Conservation (phyloP, 2,113 vertebrate species). For the Amblyornis subalaris region DNA sequence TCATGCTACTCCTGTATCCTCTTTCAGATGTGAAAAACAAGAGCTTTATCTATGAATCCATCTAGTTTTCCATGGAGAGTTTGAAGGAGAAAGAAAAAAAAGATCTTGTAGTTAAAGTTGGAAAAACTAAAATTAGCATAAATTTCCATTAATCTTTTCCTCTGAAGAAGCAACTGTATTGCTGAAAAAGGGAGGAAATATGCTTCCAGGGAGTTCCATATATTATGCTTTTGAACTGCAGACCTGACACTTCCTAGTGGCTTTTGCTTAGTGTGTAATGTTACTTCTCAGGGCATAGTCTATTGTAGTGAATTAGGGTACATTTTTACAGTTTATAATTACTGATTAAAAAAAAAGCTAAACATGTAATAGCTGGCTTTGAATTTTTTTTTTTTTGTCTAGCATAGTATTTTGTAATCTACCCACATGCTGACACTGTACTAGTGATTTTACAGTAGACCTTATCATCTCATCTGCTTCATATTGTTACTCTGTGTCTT, state of each 20-base stretch:
- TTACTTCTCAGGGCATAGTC: slow-evolving; percentile 73
- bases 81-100: not conserved
- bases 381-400: not conserved
- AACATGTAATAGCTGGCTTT: slow-evolving; percentile 22
- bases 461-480: not conserved
- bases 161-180: not conserved
- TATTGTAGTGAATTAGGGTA: slow-evolving; percentile 59
- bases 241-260: slow-evolving; percentile 31
- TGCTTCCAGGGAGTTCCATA: slow-evolving; percentile 43
- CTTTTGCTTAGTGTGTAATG: slow-evolving; percentile 37
- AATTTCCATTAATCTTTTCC: not conserved
- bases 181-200: slow-evolving; percentile 14
- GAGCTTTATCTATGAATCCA: not conserved
- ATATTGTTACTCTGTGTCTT: not conserved
- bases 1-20: not conserved
- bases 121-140: not conserved
- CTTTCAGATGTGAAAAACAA: not conserved
- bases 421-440: slow-evolving; percentile 2
- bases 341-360: not conserved
- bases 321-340: slow-evolving; percentile 58
- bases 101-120: not conserved
- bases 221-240: slow-evolving; percentile 34
- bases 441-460: not conserved
- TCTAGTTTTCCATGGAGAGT: not conserved
- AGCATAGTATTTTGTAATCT: slow-evolving; percentile 45